Evolutionary conservation across 2,797 vertebrate species (phyloP), one percentile per base, ranked within the genome.

Genomic region (Heliangelus exortis): DNA sequence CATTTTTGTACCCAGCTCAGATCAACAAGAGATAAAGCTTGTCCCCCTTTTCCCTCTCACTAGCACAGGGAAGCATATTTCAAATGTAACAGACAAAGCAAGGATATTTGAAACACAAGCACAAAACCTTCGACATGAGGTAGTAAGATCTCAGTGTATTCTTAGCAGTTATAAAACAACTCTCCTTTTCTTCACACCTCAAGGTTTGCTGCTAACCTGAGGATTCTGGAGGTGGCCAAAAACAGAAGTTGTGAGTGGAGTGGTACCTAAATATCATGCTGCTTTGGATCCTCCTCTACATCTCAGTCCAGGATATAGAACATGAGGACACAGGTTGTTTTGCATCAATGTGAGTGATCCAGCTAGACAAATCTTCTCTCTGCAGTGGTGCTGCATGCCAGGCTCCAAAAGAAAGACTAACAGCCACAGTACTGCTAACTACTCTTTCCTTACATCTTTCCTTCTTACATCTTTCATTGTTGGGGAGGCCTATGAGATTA

Each of bases 361-460:
- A 54, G 45, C 8, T 61, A 39, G 41, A 55, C 21, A 36, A 19
- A 33, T 61, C 26, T 69, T 61, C 26, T 69, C 29, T 75, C 19
- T 28, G 50, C 31, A 36, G 58, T 0, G 0, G 7, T 7, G 3
- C 19, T 41, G 19, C 50, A 14, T 3, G 12, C 50, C 72, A 43
- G 50, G 43, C 23, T 69, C 51, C 31, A 23, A 21, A 72, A 43
- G 73, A 16, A 83, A 50, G 51, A 36, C 43, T 47, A 41, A 62
- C 21, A 34, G 33, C 23, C n/a, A 23, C 58, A 55, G 13, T 34
- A 33, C 23, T 45, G 34, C n/a, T 36, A 53, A 33, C 28, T 31
- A 12, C n/a, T 58, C 45, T 54, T 67, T 39, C 25, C 41, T 61
- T 59, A 39, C 3, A 23, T 48, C 39, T 58, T 48, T 62, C 19